A percentile compares a stretch with the other conserved stretches of the same genome.
Evolutionary conservation across 1,140 invertebrate species (phyloP).

Genomic region (Bombus cullumanus): DNA sequence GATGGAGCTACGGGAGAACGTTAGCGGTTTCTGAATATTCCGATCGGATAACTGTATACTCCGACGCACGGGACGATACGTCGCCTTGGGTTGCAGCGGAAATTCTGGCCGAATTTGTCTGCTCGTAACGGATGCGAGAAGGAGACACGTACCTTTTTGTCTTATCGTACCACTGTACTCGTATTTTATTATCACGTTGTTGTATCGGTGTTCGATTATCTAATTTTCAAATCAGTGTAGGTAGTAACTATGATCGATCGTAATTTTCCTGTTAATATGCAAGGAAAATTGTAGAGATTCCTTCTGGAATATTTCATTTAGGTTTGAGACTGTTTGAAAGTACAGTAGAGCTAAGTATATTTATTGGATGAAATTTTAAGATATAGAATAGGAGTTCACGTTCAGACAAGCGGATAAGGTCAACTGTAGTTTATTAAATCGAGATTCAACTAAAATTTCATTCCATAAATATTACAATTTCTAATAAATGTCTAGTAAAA

Average conservation of each 20-base stretch:
- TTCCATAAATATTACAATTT: no score
- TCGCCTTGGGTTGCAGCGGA: not conserved
- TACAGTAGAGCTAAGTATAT: not conserved
- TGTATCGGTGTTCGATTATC: not conserved
- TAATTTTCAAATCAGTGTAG: no score
- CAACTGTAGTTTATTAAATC: no score
- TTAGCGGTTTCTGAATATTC: constrained; percentile 42
- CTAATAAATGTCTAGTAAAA: no score
- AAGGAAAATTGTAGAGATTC: no score
- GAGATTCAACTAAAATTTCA: not conserved
- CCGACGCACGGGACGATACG: not conserved
- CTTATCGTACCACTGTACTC: not conserved
- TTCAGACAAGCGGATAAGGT: not conserved
- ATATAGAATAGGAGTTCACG: not conserved
- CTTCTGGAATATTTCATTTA: not conserved
- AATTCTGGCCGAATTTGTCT: not conserved
- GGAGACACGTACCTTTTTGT: not conserved
- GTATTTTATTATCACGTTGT: not conserved
- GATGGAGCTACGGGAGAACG: not conserved
- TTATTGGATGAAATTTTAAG: not conserved
- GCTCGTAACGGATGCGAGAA: not conserved
- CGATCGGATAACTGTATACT: constrained; percentile 31
- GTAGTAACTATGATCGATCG: no score
- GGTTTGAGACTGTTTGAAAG: not conserved
- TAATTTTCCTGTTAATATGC: no score